Evolutionary conservation across 2,888 invertebrate species (phyloP).

Genomic region (Drosophila histrio): DNA sequence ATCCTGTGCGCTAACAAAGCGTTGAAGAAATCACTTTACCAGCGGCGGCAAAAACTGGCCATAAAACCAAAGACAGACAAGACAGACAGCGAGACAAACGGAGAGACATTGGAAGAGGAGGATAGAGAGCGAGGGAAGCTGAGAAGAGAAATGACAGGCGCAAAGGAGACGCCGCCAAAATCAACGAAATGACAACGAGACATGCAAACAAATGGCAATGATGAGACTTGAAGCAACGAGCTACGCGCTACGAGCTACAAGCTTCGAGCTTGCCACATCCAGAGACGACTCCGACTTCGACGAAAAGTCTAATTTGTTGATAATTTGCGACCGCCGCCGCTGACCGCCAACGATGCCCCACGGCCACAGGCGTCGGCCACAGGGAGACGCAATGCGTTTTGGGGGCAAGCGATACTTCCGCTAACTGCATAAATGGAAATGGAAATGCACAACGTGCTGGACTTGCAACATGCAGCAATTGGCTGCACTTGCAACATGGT

Average conservation of each 20-base stretch:
- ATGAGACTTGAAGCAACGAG: constrained; percentile 32
- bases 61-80: constrained; percentile 33
- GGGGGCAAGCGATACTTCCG: constrained; percentile 54
- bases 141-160: constrained; percentile 42
- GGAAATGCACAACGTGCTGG: constrained; percentile 27
- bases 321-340: constrained; percentile 80
- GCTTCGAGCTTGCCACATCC: background rate
- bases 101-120: background rate
- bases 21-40: constrained; percentile 83
- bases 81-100: background rate
- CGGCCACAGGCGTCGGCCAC: constrained; percentile 38
- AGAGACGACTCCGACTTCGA: constrained; percentile 57
- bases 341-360: constrained; percentile 79
- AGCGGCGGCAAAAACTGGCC: constrained; percentile 71
- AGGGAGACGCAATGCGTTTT: constrained; percentile 2
- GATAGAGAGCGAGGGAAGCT: background rate
- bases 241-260: background rate
- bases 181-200: constrained; percentile 76
- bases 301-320: constrained; percentile 82
- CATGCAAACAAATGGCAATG: constrained; percentile 79
- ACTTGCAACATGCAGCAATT: background rate
- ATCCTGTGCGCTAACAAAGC: constrained; percentile 82
- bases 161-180: constrained; percentile 69
- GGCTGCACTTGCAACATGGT: constrained; percentile 31
- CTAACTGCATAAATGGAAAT: constrained; percentile 47